A percentile compares a stretch with the other conserved stretches of the same genome.
Evolutionary conservation across 2,888 invertebrate species (phyloP).

Genomic region (Arrhopalites spinosus): DNA sequence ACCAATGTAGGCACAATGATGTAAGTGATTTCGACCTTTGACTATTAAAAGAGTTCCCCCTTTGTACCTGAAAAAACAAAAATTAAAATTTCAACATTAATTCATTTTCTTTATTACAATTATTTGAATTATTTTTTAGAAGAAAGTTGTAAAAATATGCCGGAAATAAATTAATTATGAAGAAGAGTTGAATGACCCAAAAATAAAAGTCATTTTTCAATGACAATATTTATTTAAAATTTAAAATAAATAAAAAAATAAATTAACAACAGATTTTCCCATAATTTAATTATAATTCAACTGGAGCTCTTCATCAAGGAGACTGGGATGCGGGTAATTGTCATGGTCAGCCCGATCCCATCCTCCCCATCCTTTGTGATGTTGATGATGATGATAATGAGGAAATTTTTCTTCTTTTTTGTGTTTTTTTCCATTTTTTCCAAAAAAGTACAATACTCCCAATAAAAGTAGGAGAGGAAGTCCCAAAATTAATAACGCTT

Average conservation of each 20-base stretch:
- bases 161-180: neutral
- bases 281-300: no score
- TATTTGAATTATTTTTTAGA: neutral
- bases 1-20: slow-evolving; percentile 79
- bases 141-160: neutral
- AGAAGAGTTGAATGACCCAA: no score
- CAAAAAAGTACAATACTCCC: neutral
- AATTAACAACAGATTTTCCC: no score
- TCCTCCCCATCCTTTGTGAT: slow-evolving; percentile 23
- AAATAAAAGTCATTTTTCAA: no score
- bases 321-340: neutral
- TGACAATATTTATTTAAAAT: no score
- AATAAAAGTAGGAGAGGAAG: neutral
- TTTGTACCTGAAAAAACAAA: slow-evolving; percentile 66
- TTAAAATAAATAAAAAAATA: no score
- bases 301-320: no score
- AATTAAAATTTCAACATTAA: neutral
- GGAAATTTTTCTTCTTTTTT: neutral
- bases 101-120: neutral
- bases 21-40: slow-evolving; percentile 75
- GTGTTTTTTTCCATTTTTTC: neutral
- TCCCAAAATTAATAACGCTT: neutral
- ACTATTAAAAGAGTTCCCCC: slow-evolving; percentile 78
- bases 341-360: slow-evolving; percentile 7
- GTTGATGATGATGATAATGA: neutral